These are phyloP conservation scores for Diplodus puntazzo DNA, from an alignment of 2,797 vertebrate species.

Conservation along the genomic window DNA sequence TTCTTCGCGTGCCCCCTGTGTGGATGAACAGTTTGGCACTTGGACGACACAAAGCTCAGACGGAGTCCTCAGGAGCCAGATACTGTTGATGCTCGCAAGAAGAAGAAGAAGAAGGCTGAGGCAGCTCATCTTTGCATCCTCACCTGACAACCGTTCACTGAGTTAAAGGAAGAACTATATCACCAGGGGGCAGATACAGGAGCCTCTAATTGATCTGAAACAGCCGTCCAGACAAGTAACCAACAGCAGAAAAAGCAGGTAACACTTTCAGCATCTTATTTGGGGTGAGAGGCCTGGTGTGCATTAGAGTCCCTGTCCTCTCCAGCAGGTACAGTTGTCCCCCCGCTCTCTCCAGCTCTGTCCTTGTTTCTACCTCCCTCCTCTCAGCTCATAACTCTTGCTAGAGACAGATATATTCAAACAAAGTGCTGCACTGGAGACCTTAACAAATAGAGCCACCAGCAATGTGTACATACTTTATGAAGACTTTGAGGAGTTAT, in stretches of 20 bases:
- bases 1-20: slow-evolving; percentile 81
- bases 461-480: not conserved
- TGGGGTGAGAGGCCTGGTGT: slow-evolving; percentile 35
- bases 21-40: slow-evolving; percentile 82
- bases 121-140: slow-evolving; percentile 27
- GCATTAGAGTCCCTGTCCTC: slow-evolving; percentile 30
- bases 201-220: slow-evolving; percentile 29
- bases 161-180: slow-evolving; percentile 30
- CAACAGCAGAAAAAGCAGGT: slow-evolving; percentile 54
- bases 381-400: slow-evolving; percentile 45
- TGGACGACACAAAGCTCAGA: slow-evolving; percentile 67
- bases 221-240: not conserved
- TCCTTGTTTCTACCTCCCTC: slow-evolving; percentile 13
- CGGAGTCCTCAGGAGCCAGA: slow-evolving; percentile 58
- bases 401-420: slow-evolving; percentile 46
- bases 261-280: slow-evolving; percentile 33
- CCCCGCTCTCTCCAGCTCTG: not conserved
- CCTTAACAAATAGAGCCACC: slow-evolving; percentile 23
- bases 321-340: slow-evolving; percentile 36
- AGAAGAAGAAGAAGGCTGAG: slow-evolving; percentile 26
- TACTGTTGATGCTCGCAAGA: slow-evolving; percentile 50
- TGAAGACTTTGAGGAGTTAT: slow-evolving; percentile 2
- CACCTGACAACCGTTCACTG: slow-evolving; percentile 25
- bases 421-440: slow-evolving; percentile 33
- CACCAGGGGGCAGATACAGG: slow-evolving; percentile 8